A percentile compares a stretch with the other conserved stretches of the same genome.
Evolutionary conservation across 2,113 vertebrate species (phyloP).

Genomic region (Eleginops maclovinus): DNA sequence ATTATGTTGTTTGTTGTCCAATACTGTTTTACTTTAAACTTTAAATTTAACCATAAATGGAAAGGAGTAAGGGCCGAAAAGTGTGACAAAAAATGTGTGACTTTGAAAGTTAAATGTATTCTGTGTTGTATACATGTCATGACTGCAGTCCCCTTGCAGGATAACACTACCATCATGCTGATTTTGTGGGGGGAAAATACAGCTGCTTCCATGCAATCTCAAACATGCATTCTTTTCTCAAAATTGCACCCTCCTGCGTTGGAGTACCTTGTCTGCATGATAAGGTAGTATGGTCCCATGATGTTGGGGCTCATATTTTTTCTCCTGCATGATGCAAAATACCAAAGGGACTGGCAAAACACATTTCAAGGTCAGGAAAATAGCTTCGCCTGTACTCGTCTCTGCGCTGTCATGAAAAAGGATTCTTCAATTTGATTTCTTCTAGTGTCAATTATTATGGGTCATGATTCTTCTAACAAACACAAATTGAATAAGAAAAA

Average conservation of each 20-base stretch:
- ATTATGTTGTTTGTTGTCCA: not conserved
- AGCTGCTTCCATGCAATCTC: constrained; percentile 20
- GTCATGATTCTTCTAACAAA: not conserved
- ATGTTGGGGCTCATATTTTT: constrained; percentile 23
- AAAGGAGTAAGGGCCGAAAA: not conserved
- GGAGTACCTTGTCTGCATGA: not conserved
- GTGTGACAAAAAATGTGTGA: not conserved
- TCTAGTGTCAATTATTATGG: constrained; percentile 10
- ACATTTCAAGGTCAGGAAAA: constrained; percentile 54
- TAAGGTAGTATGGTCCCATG: constrained; percentile 22
- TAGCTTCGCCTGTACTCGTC: not conserved
- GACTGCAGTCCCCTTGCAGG: not conserved
- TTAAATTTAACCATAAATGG: not conserved
- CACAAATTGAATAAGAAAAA: constrained; percentile 23
- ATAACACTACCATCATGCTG: not conserved
- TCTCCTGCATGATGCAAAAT: constrained; percentile 19
- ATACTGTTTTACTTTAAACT: not conserved
- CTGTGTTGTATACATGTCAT: not conserved
- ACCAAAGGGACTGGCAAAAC: constrained; percentile 30
- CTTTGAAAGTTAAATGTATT: not conserved
- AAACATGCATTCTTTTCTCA: not conserved
- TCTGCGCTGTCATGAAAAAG: constrained; percentile 8
- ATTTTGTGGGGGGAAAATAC: not conserved
- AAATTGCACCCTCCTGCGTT: constrained; percentile 10
- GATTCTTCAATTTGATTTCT: constrained; percentile 23